phyloP scores from a whole-genome alignment of 2,113 vertebrate species.

The Colius striatus region DNA sequence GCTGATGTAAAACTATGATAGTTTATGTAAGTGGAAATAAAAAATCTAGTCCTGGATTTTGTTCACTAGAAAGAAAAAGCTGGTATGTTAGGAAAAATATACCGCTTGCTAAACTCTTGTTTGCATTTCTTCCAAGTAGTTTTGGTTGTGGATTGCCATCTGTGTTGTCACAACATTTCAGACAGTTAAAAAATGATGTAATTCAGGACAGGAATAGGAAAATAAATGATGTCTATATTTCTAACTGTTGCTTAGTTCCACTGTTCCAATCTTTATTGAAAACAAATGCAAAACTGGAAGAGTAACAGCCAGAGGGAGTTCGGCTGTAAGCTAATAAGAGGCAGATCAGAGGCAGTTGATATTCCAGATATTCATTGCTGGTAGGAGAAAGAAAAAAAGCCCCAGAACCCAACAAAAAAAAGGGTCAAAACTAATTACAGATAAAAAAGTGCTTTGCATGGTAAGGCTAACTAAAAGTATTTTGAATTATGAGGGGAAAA shows the following conservation, averaged over 20 bases:
- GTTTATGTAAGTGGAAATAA: neutral
- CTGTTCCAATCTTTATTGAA: neutral
- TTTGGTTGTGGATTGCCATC: neutral
- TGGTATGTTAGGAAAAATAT: neutral
- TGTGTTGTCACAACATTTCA: neutral
- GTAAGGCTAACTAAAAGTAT: neutral
- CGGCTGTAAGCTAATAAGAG: neutral
- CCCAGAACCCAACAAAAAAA: too few relatives aligned
- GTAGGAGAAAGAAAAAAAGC: neutral
- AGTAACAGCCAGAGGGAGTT: neutral
- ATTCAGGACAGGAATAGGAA: neutral
- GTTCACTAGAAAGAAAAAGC: neutral
- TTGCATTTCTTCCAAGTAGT: neutral
- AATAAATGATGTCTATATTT: neutral
- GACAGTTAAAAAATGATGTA: neutral
- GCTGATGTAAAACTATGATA: neutral
- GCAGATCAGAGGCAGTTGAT: neutral
- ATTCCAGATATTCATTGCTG: neutral
- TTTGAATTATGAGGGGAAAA: neutral
- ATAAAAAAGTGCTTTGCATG: neutral
- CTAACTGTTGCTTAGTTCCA: neutral
- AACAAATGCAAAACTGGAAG: neutral
- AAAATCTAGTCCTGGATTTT: neutral
- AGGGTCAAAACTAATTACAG: neutral
- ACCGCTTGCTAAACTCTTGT: neutral